A percentile compares a stretch with the other conserved stretches of the same genome.
Evolutionary conservation across 1,140 invertebrate genomes (phyloP).

Genomic region (Aphelenchoides avenae): DNA sequence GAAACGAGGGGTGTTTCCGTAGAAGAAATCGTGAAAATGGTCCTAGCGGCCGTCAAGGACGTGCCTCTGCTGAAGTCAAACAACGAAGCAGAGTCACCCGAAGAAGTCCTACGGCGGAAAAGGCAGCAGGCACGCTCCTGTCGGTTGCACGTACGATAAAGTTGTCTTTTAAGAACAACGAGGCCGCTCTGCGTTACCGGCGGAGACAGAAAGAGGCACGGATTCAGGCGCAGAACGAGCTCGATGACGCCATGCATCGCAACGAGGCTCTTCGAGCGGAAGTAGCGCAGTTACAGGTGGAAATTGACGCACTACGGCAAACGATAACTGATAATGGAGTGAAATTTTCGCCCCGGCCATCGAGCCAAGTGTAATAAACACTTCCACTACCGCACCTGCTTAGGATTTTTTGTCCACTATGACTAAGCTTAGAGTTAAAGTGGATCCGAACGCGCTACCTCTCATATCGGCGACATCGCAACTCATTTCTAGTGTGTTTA

Average conservation of each 20-base stretch:
- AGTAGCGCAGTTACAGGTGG: constrained; percentile 28
- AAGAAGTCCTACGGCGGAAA: constrained; percentile 44
- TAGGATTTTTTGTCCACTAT: constrained; percentile 1
- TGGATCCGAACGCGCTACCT: no score
- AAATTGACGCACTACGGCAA: constrained; percentile 32
- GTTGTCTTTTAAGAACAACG: constrained; percentile 35
- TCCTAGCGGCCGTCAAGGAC: constrained; percentile 35
- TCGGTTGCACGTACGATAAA: not conserved
- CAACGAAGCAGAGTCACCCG: constrained; percentile 28
- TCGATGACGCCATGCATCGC: constrained; percentile 23
- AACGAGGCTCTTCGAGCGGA: constrained; percentile 27
- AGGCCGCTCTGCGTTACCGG: constrained; percentile 41
- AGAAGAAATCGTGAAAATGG: constrained; percentile 38
- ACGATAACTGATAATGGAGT: constrained; percentile 2
- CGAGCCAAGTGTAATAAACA: constrained; percentile 5
- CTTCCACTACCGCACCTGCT: not conserved
- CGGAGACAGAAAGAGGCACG: constrained; percentile 27
- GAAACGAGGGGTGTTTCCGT: constrained; percentile 26
- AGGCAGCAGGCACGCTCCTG: constrained; percentile 30
- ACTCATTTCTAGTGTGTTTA: no score
- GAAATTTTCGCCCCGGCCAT: not conserved
- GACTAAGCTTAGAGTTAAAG: no score
- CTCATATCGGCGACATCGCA: no score
- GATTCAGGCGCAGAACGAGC: constrained; percentile 18
- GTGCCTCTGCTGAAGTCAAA: not conserved